Evolutionary conservation across 2,113 vertebrate species (phyloP).

Genomic region (Nothocercus nigrocapillus): DNA sequence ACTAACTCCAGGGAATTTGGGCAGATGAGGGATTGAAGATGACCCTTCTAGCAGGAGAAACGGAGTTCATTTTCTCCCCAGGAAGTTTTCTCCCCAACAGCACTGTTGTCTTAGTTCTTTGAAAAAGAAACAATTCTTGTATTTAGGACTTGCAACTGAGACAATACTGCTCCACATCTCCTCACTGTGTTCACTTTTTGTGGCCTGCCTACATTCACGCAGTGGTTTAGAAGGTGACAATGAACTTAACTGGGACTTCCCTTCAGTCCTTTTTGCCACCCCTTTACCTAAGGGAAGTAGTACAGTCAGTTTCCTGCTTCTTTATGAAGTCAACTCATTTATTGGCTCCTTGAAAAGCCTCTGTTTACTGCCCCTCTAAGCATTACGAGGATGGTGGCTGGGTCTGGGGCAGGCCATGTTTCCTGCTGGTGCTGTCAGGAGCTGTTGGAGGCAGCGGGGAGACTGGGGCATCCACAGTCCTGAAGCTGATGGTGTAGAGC

Average conservation of each 20-base stretch:
- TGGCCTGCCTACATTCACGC: background rate
- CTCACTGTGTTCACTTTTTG: background rate
- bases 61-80: no score
- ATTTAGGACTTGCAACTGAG: background rate
- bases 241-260: background rate
- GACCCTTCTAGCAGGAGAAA: background rate
- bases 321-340: background rate
- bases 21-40: no score
- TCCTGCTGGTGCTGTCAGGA: background rate
- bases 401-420: background rate
- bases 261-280: background rate
- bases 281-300: background rate
- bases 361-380: slow-evolving; percentile 17
- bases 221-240: background rate
- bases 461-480: background rate
- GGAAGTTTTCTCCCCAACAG: background rate
- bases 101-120: background rate
- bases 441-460: background rate
- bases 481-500: background rate
- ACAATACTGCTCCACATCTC: background rate
- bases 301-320: background rate
- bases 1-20: background rate
- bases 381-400: background rate
- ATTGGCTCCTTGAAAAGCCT: background rate
- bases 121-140: background rate